Evolutionary conservation across 2,888 invertebrate genomes (phyloP).

Genomic region (Drosophila cyrtoloma): DNA sequence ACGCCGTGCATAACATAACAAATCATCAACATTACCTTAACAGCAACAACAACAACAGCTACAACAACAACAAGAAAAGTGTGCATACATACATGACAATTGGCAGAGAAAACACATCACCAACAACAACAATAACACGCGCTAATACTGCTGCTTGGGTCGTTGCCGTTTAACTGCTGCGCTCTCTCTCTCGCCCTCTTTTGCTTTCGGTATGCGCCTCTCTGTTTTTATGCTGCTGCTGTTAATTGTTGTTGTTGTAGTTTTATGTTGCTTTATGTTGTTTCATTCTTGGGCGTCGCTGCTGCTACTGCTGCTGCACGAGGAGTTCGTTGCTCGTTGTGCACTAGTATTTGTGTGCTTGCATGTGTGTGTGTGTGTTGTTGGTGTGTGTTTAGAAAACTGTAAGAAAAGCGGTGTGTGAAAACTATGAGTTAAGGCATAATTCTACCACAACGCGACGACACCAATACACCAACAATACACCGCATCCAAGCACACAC

Average conservation of each 20-base stretch:
- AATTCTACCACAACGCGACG: conserved; percentile 53
- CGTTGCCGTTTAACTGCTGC: conserved; percentile 56
- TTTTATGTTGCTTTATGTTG: conserved; percentile 74
- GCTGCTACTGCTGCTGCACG: conserved; percentile 43
- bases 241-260: conserved; percentile 61
- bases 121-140: conserved; percentile 65
- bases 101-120: conserved; percentile 39
- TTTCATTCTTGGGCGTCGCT: conserved; percentile 79
- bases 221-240: conserved; percentile 54
- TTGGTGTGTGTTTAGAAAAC: conserved; percentile 73
- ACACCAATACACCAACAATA: conserved; percentile 30
- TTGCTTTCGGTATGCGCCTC: conserved; percentile 36
- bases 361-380: conserved; percentile 24
- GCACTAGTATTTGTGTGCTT: conserved; percentile 20
- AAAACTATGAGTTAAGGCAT: conserved; percentile 70
- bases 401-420: conserved; percentile 77
- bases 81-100: conserved; percentile 69
- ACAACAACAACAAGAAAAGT: conserved; percentile 33
- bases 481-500: conserved; percentile 23
- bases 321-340: conserved; percentile 75
- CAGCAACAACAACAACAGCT: conserved; percentile 15
- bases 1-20: conserved; percentile 36
- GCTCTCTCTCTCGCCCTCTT: conserved; percentile 37
- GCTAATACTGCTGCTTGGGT: conserved; percentile 66
- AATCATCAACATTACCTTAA: conserved; percentile 38